Percentiles rank a stretch among this genome's conserved stretches.
Evolutionary conservation across 2,888 invertebrate species (phyloP).

Genomic region (Drosophila greeni): DNA sequence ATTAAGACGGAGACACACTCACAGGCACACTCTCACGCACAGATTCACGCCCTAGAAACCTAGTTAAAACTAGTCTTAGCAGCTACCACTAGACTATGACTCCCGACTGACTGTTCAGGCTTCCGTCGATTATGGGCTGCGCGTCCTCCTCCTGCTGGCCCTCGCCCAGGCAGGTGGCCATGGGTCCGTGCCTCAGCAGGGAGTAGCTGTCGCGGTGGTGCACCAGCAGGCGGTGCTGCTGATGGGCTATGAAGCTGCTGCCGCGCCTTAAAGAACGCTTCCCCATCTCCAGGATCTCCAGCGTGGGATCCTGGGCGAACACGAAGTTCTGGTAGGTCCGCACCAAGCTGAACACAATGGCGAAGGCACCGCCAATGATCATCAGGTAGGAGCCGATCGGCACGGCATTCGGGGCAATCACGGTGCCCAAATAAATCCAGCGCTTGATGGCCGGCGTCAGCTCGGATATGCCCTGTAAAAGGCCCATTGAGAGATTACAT

Average conservation of each 20-base stretch:
- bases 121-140: slow-evolving; percentile 64
- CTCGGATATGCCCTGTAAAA: slow-evolving; percentile 85
- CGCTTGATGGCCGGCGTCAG: slow-evolving; percentile 88
- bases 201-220: slow-evolving; percentile 76
- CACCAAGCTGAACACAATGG: slow-evolving; percentile 84
- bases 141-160: slow-evolving; percentile 66
- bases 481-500: no score
- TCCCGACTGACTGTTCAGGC: slow-evolving; percentile 39
- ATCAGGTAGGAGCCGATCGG: slow-evolving; percentile 86
- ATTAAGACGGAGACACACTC: slow-evolving; percentile 5
- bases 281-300: slow-evolving; percentile 88
- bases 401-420: slow-evolving; percentile 85
- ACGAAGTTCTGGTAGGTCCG: slow-evolving; percentile 87
- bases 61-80: slow-evolving; percentile 10
- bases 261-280: slow-evolving; percentile 85
- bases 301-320: slow-evolving; percentile 83
- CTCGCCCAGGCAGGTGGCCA: slow-evolving; percentile 57
- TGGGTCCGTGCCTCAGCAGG: slow-evolving; percentile 69
- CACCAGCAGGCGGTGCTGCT: slow-evolving; percentile 75
- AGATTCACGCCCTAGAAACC: slow-evolving; percentile 23
- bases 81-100: slow-evolving; percentile 52
- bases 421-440: slow-evolving; percentile 89
- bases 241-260: slow-evolving; percentile 78
- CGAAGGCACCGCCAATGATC: slow-evolving; percentile 84
- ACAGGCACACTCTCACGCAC: neutral